Percentiles rank a stretch among this genome's conserved stretches.
phyloP scores from a whole-genome alignment of 1,140 invertebrate genomes.

The Aplysia californica region DNA sequence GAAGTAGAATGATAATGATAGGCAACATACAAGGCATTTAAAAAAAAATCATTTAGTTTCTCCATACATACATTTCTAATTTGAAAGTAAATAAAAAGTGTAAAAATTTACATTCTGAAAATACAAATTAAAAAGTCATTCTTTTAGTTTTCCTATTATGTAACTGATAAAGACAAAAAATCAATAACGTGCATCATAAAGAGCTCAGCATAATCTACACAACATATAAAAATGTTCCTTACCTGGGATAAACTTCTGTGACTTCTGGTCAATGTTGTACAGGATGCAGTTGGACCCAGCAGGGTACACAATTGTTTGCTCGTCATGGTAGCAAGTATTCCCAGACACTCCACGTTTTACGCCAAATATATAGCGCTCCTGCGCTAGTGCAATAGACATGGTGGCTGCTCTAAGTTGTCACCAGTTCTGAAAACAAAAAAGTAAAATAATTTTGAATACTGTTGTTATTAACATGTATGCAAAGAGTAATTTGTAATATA shows the following conservation, averaged over 20 bases:
- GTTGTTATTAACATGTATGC: no score
- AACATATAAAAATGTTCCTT: no score
- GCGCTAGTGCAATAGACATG: conserved; percentile 65
- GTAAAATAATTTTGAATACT: neutral
- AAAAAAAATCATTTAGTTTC: neutral
- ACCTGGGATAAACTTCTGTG: conserved; percentile 68
- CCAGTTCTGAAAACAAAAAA: conserved; percentile 22
- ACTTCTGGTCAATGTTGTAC: conserved; percentile 69
- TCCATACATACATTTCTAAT: neutral
- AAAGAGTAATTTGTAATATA: neutral
- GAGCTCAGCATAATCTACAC: no score
- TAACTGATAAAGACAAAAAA: no score
- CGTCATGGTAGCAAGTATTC: conserved; percentile 67
- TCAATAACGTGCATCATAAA: no score
- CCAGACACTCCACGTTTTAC: conserved; percentile 60
- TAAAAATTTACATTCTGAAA: no score
- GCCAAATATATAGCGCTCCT: conserved; percentile 66
- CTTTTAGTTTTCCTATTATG: no score
- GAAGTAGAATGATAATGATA: no score
- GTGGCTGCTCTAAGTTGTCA: conserved; percentile 39
- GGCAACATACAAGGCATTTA: no score
- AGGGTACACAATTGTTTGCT: conserved; percentile 67
- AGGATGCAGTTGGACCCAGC: conserved; percentile 69
- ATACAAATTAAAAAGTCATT: neutral
- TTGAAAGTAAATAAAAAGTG: neutral